A percentile compares a stretch with the other conserved stretches of the same genome.
phyloP scores from a whole-genome alignment of 1,140 invertebrate genomes.

The Scaptomyza pallida region DNA sequence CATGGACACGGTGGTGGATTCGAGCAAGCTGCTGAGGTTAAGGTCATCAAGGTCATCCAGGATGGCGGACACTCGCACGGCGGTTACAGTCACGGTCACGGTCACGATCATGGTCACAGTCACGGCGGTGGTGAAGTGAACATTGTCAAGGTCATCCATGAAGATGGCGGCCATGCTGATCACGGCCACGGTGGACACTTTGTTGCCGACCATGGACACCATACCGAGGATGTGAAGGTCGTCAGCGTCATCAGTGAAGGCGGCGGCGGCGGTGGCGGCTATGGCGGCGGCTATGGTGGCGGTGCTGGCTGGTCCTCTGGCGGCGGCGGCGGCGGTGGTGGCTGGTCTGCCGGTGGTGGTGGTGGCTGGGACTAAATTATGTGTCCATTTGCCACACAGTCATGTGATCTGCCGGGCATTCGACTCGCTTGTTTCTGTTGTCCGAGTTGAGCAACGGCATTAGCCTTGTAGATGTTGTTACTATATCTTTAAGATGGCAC shows the following conservation, averaged over 20 bases:
- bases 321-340: conserved; percentile 31
- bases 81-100: conserved; percentile 33
- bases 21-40: conserved; percentile 41
- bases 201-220: conserved; percentile 21
- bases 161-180: conserved; percentile 27
- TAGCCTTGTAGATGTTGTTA: conserved; percentile 62
- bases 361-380: conserved; percentile 30
- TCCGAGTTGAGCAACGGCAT: conserved; percentile 56
- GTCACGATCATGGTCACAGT: conserved; percentile 34
- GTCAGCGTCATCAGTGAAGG: conserved; percentile 45
- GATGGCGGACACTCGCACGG: conserved; percentile 22
- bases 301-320: conserved; percentile 39
- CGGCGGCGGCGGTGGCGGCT: conserved; percentile 24
- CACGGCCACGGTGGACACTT: conserved; percentile 20
- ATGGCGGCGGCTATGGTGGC: conserved; percentile 36
- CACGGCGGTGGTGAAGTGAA: conserved; percentile 51
- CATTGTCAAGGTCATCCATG: conserved; percentile 61
- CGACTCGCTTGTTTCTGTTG: conserved; percentile 65
- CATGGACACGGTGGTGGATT: conserved; percentile 40
- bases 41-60: conserved; percentile 63
- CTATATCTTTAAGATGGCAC: conserved; percentile 49
- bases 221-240: conserved; percentile 47
- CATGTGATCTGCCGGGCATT: conserved; percentile 40
- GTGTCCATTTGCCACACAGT: background rate
- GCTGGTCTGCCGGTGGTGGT: conserved; percentile 39